A percentile compares a stretch with the other conserved stretches of the same genome.
phyloP scores from a whole-genome alignment of 2,888 invertebrate genomes.

The Leptopilina drosophilae region DNA sequence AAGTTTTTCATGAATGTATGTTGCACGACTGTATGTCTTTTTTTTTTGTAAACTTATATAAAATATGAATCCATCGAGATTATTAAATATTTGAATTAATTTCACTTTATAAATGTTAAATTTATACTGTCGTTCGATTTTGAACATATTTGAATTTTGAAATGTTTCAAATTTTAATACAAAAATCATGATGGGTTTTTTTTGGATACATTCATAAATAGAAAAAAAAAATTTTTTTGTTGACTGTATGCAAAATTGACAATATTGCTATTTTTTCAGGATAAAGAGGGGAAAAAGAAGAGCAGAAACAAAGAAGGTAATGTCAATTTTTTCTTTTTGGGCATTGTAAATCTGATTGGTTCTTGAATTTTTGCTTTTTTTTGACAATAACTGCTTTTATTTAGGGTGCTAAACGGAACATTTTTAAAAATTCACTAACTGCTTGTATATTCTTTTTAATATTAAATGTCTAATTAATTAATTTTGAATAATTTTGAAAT shows the following conservation, averaged over 20 bases:
- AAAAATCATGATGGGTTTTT: constrained; percentile 27
- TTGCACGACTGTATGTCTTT: constrained; percentile 18
- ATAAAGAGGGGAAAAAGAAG: constrained; percentile 91
- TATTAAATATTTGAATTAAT: background rate
- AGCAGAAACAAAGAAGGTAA: constrained; percentile 94
- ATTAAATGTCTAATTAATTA: no score
- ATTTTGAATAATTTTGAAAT: no score
- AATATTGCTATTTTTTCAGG: constrained; percentile 80
- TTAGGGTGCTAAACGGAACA: no score
- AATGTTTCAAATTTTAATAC: no score
- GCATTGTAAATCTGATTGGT: background rate
- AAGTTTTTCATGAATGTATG: constrained; percentile 25
- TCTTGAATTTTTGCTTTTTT: background rate
- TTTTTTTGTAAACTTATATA: background rate
- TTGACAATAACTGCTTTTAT: no score
- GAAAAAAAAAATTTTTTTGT: background rate
- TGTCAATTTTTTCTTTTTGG: background rate
- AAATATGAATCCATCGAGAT: constrained; percentile 20
- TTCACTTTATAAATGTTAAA: background rate
- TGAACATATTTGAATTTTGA: no score
- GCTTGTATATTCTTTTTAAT: no score
- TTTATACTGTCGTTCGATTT: background rate
- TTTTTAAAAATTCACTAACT: no score
- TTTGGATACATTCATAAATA: background rate
- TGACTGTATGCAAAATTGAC: background rate